Percentiles rank a stretch among this genome's conserved stretches.
phyloP scores from a whole-genome alignment of 1,140 invertebrate genomes.

The Drosophila malerkotliana region DNA sequence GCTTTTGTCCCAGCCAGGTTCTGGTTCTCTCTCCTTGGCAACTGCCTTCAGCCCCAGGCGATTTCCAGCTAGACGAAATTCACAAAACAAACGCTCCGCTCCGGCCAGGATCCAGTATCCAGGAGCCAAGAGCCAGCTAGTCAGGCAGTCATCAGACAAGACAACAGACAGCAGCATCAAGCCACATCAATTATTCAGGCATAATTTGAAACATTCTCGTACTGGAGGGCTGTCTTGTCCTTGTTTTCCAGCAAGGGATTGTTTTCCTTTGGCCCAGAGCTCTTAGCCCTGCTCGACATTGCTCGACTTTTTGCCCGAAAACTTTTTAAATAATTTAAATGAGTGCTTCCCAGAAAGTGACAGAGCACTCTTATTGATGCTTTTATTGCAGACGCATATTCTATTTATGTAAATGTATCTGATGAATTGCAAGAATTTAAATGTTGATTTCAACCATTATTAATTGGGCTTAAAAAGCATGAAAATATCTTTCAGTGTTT shows the following conservation, averaged over 20 bases:
- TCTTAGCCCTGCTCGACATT: constrained; percentile 15
- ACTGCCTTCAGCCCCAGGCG: constrained; percentile 25
- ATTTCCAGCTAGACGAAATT: constrained; percentile 40
- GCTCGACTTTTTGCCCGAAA: constrained; percentile 45
- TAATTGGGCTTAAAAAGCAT: neutral
- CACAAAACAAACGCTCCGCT: constrained; percentile 19
- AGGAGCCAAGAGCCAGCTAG: constrained; percentile 28
- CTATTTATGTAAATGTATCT: constrained; percentile 2
- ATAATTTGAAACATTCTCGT: constrained; percentile 74
- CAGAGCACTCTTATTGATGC: constrained; percentile 23
- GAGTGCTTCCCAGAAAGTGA: constrained; percentile 37
- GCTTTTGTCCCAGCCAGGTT: constrained; percentile 36
- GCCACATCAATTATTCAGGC: constrained; percentile 77
- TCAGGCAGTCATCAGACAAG: constrained; percentile 40
- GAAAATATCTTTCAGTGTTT: neutral
- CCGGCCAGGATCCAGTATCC: neutral
- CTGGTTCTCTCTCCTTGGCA: no score
- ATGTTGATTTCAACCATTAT: neutral
- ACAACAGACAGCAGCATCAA: constrained; percentile 48
- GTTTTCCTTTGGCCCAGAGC: constrained; percentile 29
- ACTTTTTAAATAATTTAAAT: constrained; percentile 72
- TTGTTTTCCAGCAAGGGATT: constrained; percentile 21
- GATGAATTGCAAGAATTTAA: neutral
- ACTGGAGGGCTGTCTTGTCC: constrained; percentile 17
- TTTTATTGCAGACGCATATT: constrained; percentile 17